A percentile compares a stretch with the other conserved stretches of the same genome.
Evolutionary conservation across 2,888 invertebrate species (phyloP).

Genomic region (Dynastes maya): DNA sequence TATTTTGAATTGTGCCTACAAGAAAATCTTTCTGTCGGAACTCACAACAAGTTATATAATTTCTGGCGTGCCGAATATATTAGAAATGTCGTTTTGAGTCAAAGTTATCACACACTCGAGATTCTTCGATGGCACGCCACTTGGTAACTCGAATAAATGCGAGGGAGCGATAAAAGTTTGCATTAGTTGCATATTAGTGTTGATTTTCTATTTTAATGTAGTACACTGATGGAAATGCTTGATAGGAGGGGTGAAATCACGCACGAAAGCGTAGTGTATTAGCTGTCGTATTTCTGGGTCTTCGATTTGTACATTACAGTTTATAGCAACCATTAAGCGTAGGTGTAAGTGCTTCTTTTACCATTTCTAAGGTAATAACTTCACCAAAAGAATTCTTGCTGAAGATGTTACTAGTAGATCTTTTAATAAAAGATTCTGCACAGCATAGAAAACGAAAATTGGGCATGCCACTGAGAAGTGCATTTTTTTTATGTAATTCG

Average conservation of each 20-base stretch:
- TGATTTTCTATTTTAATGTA: constrained; percentile 10
- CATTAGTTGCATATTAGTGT: background rate
- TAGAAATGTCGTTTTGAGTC: background rate
- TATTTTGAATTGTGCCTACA: constrained; percentile 6
- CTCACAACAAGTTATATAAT: constrained; percentile 8
- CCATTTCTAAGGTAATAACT: no score
- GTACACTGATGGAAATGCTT: background rate
- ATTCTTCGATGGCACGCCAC: background rate
- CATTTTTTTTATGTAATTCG: no score
- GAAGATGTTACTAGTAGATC: no score
- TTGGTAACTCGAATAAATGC: background rate
- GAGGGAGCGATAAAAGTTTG: background rate
- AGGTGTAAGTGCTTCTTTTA: no score
- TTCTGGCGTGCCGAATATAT: background rate
- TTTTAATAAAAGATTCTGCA: no score
- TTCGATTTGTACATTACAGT: no score
- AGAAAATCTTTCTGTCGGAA: background rate
- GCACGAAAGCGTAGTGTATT: background rate
- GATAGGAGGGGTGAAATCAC: background rate
- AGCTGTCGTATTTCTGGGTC: no score
- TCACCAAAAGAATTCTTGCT: no score
- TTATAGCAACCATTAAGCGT: no score
- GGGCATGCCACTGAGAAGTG: no score
- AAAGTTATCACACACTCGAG: background rate
- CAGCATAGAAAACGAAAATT: no score